These are phyloP conservation scores for Sebastes vulpes DNA, from an alignment of 2,797 vertebrate genomes.

Conservation along the genomic window DNA sequence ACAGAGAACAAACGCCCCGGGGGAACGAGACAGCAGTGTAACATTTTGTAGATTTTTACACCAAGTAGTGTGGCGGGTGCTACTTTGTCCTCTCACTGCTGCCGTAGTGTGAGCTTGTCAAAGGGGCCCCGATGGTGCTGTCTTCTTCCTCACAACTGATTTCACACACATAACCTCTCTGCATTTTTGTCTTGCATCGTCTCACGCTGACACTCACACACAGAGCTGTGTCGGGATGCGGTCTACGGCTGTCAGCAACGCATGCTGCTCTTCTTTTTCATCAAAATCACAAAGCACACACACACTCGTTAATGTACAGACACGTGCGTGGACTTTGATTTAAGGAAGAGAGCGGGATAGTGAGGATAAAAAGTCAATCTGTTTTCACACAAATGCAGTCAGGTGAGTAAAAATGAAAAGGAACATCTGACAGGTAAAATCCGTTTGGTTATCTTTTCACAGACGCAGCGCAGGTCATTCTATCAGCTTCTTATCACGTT, in stretches of 20 bases:
- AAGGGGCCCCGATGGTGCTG: constrained; percentile 11
- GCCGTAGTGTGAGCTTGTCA: constrained; percentile 50
- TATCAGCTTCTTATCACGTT: not conserved
- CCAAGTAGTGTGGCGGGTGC: constrained; percentile 31
- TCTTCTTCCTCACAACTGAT: constrained; percentile 12
- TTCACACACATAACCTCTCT: not conserved
- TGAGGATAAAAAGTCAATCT: not conserved
- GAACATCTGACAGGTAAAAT: not conserved
- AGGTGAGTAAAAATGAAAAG: not conserved
- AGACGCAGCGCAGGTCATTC: not conserved
- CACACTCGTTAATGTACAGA: not conserved
- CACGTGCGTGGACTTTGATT: not conserved
- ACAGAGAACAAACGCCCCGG: constrained; percentile 2
- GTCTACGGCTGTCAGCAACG: not conserved
- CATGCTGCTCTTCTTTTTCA: not conserved
- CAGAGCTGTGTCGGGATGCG: not conserved
- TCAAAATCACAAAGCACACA: not conserved
- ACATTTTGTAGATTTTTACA: constrained; percentile 32
- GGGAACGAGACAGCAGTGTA: constrained; percentile 9
- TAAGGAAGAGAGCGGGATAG: not conserved
- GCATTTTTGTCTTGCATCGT: not conserved
- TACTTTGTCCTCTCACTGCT: constrained; percentile 59
- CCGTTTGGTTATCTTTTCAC: not conserved
- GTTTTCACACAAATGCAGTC: not conserved
- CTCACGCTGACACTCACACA: not conserved